Evolutionary conservation across 2,888 invertebrate genomes (phyloP).

Genomic region (Anorthoa munda): DNA sequence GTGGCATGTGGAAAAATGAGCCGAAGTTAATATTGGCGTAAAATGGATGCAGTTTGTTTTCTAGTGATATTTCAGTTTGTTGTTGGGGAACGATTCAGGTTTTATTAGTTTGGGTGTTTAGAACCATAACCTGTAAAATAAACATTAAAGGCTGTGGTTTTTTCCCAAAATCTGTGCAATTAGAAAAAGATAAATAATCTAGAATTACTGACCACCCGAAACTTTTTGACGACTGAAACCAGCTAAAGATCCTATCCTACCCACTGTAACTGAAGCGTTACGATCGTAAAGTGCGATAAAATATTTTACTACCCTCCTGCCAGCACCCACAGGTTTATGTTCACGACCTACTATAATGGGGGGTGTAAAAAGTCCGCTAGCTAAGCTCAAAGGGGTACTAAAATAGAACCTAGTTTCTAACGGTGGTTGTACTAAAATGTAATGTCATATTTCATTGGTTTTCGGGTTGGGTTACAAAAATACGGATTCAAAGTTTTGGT

Average conservation of each 20-base stretch:
- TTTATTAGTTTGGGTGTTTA: slow-evolving; percentile 3
- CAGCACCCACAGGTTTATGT: slow-evolving; percentile 71
- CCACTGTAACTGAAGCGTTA: slow-evolving; percentile 69
- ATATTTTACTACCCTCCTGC: slow-evolving; percentile 78
- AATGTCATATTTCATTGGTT: slow-evolving; percentile 41
- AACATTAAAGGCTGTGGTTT: slow-evolving; percentile 30
- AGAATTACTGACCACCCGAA: background rate
- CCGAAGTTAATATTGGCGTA: slow-evolving; percentile 23
- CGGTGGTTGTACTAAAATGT: slow-evolving; percentile 38
- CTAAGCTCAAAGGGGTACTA: slow-evolving; percentile 81
- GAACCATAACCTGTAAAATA: slow-evolving; percentile 24
- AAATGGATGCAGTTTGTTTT: slow-evolving; percentile 63
- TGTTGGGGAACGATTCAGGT: slow-evolving; percentile 9
- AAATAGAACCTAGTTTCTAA: slow-evolving; percentile 67
- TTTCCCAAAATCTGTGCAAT: slow-evolving; percentile 1
- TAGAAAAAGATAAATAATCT: background rate
- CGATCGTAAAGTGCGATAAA: slow-evolving; percentile 81
- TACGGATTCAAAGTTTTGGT: background rate
- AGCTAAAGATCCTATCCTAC: slow-evolving; percentile 41
- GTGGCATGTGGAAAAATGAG: slow-evolving; percentile 42
- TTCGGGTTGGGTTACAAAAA: slow-evolving; percentile 4
- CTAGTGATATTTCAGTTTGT: slow-evolving; percentile 48
- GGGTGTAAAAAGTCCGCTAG: slow-evolving; percentile 75
- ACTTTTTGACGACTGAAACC: slow-evolving; percentile 27
- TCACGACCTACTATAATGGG: slow-evolving; percentile 76